Conservation (phyloP, 2,113 vertebrate species). For the Merops nubicus region DNA sequence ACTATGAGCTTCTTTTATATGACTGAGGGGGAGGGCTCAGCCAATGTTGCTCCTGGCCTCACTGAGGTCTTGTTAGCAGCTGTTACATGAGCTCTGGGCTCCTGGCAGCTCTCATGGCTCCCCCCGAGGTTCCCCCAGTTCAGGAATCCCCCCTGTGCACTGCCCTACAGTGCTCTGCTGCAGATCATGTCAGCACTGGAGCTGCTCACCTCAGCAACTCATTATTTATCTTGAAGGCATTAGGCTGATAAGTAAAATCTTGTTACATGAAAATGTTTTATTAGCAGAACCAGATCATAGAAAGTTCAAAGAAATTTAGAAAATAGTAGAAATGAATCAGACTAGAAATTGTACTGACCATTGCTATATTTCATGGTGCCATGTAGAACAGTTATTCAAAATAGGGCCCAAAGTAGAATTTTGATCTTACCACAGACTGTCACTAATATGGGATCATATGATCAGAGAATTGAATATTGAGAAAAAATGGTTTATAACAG, state of each 20-base stretch:
- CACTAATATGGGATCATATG: neutral
- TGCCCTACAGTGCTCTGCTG: neutral
- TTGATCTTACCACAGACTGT: neutral
- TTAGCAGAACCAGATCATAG: neutral
- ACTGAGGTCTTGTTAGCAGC: neutral
- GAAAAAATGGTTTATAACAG: too few species aligned
- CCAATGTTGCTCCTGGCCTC: neutral
- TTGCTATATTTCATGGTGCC: neutral
- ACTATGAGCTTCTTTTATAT: neutral
- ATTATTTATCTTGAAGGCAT: neutral
- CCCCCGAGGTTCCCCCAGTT: neutral
- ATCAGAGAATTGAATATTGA: neutral
- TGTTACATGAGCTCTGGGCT: neutral
- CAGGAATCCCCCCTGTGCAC: neutral
- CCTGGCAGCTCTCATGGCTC: neutral
- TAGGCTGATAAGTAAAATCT: neutral
- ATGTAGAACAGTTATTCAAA: neutral
- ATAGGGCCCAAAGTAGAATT: neutral
- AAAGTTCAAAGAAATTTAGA: slow-evolving; percentile 5
- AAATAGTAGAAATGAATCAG: neutral
- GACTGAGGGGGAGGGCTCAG: neutral
- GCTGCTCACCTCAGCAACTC: fast-evolving
- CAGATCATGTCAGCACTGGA: neutral
- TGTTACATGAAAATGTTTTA: neutral
- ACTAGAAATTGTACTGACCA: neutral